Evolutionary conservation across 2,797 vertebrate genomes (phyloP).

Genomic region (Macropus fuliginosus): DNA sequence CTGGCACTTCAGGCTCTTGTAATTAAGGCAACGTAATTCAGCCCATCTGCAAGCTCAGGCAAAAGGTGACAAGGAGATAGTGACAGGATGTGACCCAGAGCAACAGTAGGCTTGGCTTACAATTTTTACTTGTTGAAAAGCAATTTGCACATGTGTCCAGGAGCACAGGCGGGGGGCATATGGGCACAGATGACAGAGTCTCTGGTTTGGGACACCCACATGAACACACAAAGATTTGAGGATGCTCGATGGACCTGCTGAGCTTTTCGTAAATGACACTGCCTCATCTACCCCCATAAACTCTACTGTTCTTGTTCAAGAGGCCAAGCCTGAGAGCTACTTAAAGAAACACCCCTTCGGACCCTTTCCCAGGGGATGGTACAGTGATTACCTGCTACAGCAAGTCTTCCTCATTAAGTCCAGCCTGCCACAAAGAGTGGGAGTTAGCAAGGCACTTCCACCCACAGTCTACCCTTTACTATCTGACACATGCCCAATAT

Average conservation of each 20-base stretch:
- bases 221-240: background rate
- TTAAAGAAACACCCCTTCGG: constrained; percentile 61
- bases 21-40: constrained; percentile 57
- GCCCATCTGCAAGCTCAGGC: constrained; percentile 46
- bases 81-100: constrained; percentile 54
- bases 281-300: background rate
- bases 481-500: constrained; percentile 34
- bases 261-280: constrained; percentile 26
- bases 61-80: constrained; percentile 50
- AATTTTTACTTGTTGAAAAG: constrained; percentile 30
- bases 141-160: background rate
- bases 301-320: background rate
- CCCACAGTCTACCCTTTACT: background rate
- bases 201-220: background rate
- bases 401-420: constrained; percentile 59
- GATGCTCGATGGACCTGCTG: constrained; percentile 11
- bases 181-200: background rate
- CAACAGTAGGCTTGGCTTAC: constrained; percentile 59
- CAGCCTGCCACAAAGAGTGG: background rate
- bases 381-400: background rate
- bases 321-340: background rate
- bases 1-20: constrained; percentile 61
- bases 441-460: constrained; percentile 39
- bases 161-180: background rate
- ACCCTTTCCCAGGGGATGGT: constrained; percentile 34